Conservation (phyloP, 30 jellyfish, hydroid and myxozoan genomes). For the Nemopilema nomurai region DNA sequence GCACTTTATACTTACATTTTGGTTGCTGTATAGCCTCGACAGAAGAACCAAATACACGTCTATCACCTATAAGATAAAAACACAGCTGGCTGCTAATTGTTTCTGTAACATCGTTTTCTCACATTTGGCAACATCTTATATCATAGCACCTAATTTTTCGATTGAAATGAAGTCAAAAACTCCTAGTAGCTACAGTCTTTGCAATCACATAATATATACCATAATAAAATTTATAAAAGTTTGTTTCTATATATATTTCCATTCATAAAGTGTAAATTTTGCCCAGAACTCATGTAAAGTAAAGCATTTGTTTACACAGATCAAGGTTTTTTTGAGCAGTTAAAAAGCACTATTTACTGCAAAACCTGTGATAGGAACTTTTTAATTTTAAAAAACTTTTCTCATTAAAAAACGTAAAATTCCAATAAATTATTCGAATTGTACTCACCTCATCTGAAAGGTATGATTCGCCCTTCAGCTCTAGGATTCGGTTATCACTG, state of each 20-base stretch:
- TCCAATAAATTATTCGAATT: background rate
- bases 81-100: background rate
- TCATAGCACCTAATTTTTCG: background rate
- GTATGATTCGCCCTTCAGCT: slow-evolving; percentile 19
- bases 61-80: background rate
- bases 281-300: background rate
- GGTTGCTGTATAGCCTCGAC: slow-evolving; percentile 10
- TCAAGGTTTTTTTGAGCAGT: background rate
- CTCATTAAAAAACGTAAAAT: no score
- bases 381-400: background rate
- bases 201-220: background rate
- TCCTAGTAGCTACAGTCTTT: background rate
- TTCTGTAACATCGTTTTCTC: background rate
- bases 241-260: background rate
- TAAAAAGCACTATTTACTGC: background rate
- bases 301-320: background rate
- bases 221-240: no score
- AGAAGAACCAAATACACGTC: slow-evolving; percentile 16
- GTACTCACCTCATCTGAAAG: slow-evolving; percentile 20
- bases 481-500: background rate
- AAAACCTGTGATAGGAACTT: background rate
- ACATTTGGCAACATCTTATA: background rate
- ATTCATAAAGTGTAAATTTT: background rate
- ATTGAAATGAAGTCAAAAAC: background rate
- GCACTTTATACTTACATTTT: slow-evolving; percentile 3